Conservation (phyloP, 2,113 vertebrate genomes). For the Odobenus rosmarus region DNA sequence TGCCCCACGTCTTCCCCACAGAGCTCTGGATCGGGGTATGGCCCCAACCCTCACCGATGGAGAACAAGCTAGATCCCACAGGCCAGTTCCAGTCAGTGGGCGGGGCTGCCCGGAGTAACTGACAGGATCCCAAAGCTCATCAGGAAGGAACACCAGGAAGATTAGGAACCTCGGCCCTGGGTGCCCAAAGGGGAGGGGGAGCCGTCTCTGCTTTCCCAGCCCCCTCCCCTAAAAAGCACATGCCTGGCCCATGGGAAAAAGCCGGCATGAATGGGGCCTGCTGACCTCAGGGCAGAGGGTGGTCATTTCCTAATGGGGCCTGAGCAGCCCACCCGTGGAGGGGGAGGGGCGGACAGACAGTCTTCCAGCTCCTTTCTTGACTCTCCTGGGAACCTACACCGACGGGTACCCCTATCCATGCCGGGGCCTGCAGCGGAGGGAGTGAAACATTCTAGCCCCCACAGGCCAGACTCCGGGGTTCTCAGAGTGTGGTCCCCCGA, state of each 20-base stretch:
- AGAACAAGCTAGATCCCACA: background rate
- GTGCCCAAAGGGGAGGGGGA: background rate
- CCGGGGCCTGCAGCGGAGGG: background rate
- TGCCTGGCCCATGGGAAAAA: background rate
- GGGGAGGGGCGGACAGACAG: background rate
- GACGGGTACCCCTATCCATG: background rate
- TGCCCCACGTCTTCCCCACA: background rate
- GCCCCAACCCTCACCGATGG: background rate
- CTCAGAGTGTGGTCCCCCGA: background rate
- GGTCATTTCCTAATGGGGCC: background rate
- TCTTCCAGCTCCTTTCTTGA: background rate
- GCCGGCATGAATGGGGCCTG: fast-evolving
- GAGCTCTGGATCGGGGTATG: background rate
- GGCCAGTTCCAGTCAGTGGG: background rate
- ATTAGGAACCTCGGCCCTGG: background rate
- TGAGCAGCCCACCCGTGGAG: background rate
- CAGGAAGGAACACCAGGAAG: background rate
- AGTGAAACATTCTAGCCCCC: background rate
- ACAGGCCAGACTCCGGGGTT: background rate
- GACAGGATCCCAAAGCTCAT: background rate
- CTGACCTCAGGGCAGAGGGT: background rate
- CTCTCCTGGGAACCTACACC: background rate
- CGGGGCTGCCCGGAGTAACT: background rate
- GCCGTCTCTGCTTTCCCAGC: background rate
- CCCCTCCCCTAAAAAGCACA: background rate